Base-by-base conservation (phyloP, 2,888 invertebrate species). In the Volucella inanis region DNA sequence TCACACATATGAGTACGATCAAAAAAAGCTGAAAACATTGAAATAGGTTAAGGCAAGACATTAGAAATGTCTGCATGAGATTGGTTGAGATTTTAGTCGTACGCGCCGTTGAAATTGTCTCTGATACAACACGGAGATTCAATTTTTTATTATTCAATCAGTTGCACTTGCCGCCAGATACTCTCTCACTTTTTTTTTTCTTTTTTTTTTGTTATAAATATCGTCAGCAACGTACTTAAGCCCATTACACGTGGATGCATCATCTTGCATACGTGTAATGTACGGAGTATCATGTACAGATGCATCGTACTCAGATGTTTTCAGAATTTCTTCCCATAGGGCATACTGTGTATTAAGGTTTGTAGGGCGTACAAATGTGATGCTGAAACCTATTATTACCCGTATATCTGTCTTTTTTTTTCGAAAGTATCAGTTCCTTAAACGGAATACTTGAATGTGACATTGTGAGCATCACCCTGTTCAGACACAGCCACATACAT, bases 71-170 rank as follows among this genome's bases (percentile, higher is more conserved):
- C 14, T 50, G 12, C 55, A 55, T 62, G 55, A 62, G 54, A 62
- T 12, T 50, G 10, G 54, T 62, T 49, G 55, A 62, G 47, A 62
- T 41, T n/a, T 45, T 64, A n/a, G 14, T 8, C 10, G 18, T 61
- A 15, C 15, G 38, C 31, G n/a, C 8, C 39, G 68, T 22, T 31
- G 64, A 67, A 76, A 59, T 45, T 31, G 70, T 59, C 38, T 75
- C 64, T 31, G 50, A 62, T 59, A 59, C 65, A 57, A 65, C 43
- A 50, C n/a, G 22, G 50, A 57, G 57, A 39, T 57, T 55, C 57
- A 59, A 70, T 61, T 61, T 54, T 61, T 76, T 76, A 67, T 76
- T 76, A 76, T 76, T 76, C 61, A 76, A 76, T 76, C 67, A 61
- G 76, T 76, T 76, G 59, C 52, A 76, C 67, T 39, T 43, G 52